phyloP scores from a whole-genome alignment of 1,140 invertebrate genomes.

The Rhagoletis zephyria region DNA sequence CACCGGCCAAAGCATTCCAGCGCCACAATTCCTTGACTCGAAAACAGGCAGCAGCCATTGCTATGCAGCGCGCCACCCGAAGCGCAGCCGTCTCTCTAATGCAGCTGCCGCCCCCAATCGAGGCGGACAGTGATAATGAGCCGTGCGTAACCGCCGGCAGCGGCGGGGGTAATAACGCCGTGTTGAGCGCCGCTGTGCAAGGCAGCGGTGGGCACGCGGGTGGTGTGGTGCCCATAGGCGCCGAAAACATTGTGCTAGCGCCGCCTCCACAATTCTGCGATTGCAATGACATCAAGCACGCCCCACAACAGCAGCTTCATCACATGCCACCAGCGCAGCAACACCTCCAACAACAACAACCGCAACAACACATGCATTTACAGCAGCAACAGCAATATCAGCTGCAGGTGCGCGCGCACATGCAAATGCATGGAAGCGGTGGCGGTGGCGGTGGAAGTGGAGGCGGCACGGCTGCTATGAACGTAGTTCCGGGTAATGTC shows the following conservation, averaged over 20 bases:
- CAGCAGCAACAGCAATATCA: not conserved
- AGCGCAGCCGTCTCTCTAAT: conserved; percentile 80
- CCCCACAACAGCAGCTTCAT: conserved; percentile 60
- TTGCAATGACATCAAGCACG: conserved; percentile 72
- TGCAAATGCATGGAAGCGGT: conserved; percentile 32
- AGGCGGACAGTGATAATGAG: conserved; percentile 81
- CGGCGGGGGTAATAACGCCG: conserved; percentile 63
- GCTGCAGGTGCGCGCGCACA: not conserved
- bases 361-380: conserved; percentile 45
- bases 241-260: conserved; percentile 80
- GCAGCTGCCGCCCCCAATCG: conserved; percentile 86
- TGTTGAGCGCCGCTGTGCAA: not conserved
- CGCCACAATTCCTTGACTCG: conserved; percentile 77
- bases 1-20: conserved; percentile 75
- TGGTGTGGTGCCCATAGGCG: conserved; percentile 66
- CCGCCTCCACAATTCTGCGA: conserved; percentile 84
- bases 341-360: conserved; percentile 44
- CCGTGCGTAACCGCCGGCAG: conserved; percentile 62
- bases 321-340: conserved; percentile 57
- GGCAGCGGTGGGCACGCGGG: not conserved
- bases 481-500: conserved; percentile 70
- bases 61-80: conserved; percentile 74
- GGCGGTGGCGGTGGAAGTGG: not conserved
- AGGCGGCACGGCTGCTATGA: conserved; percentile 67
- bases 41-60: conserved; percentile 75